Conservation (phyloP, 2,797 vertebrate species). For the Acanthis flammea region DNA sequence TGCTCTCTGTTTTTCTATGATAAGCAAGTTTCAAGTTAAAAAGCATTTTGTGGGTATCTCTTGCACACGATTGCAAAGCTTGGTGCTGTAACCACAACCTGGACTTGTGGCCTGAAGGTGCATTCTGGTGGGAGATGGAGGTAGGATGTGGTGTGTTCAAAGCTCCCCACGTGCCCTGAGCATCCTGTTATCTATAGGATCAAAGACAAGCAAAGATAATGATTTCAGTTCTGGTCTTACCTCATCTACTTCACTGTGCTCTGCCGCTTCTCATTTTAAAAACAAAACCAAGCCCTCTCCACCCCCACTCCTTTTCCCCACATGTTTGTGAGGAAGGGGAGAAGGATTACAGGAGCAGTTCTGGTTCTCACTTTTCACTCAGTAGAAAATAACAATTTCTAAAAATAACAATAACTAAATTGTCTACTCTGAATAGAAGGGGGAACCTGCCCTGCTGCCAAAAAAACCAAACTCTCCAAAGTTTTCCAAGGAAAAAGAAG, state of each 20-base stretch:
- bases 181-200: background rate
- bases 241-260: background rate
- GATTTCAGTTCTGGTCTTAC: background rate
- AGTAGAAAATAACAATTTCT: background rate
- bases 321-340: background rate
- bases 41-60: background rate
- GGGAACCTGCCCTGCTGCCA: fast-evolving
- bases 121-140: background rate
- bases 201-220: background rate
- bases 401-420: background rate
- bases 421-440: background rate
- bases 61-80: background rate
- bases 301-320: background rate
- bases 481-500: background rate
- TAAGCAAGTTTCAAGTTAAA: background rate
- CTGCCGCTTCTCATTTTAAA: background rate
- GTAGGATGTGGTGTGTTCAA: background rate
- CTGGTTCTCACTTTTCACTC: background rate
- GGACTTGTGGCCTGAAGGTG: background rate
- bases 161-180: background rate
- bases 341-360: background rate
- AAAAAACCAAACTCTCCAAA: background rate
- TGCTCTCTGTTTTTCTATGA: background rate
- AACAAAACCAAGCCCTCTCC: background rate
- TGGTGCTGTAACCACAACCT: background rate